A percentile compares a stretch with the other conserved stretches of the same genome.
phyloP scores from a whole-genome alignment of 2,113 vertebrate species.

The Poeciliopsis retropinna region DNA sequence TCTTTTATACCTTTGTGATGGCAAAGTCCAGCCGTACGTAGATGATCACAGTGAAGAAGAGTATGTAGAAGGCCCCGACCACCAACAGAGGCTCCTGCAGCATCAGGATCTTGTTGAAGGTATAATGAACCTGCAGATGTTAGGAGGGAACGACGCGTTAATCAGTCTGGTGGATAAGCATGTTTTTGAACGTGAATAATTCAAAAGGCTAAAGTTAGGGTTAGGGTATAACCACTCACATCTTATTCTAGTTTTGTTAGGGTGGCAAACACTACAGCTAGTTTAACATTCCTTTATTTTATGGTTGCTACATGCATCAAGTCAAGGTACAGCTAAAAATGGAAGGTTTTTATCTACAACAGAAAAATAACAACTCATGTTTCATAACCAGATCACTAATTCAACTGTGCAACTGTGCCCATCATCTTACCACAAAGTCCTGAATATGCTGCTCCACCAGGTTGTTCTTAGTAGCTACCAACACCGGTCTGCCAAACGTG shows the following conservation, averaged over 20 bases:
- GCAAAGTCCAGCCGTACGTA: conserved; percentile 97
- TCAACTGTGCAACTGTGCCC: neutral
- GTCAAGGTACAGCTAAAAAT: neutral
- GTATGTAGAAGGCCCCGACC: conserved; percentile 95
- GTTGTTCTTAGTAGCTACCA: conserved; percentile 93
- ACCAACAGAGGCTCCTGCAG: conserved; percentile 96
- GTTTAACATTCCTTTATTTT: neutral
- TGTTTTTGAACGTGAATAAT: neutral
- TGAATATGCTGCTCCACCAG: conserved; percentile 98
- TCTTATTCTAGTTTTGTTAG: neutral
- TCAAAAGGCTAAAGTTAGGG: too few relatives aligned
- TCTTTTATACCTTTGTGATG: conserved; percentile 92
- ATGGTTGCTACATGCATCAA: neutral
- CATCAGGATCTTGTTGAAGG: conserved; percentile 97
- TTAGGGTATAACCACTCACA: neutral
- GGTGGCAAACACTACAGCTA: neutral
- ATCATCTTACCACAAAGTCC: conserved; percentile 89
- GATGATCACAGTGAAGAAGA: conserved; percentile 97
- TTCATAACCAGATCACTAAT: neutral
- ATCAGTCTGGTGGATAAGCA: neutral
- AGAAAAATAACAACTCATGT: neutral
- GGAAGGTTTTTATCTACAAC: neutral
- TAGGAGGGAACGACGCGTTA: neutral
- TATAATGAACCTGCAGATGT: conserved; percentile 89
- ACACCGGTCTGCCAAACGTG: conserved; percentile 94